Evolutionary conservation across 2,888 invertebrate species (phyloP).

Genomic region (Tinea semifulvella): DNA sequence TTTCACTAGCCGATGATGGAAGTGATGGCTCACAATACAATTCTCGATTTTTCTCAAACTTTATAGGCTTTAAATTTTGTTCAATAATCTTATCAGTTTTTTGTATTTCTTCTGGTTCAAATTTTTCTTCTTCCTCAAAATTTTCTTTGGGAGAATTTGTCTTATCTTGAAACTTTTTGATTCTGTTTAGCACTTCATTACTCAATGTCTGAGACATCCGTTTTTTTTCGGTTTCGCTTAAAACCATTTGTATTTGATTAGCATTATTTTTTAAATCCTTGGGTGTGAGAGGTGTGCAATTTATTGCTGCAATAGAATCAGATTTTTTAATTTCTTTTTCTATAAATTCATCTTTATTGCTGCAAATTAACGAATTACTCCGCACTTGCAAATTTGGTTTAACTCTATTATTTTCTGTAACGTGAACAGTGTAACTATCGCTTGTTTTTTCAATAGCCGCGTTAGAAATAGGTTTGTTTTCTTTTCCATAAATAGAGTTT

Average conservation of each 20-base stretch:
- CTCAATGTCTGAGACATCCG: conserved; percentile 76
- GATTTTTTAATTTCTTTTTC: conserved; percentile 56
- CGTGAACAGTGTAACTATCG: conserved; percentile 70
- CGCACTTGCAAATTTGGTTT: conserved; percentile 62
- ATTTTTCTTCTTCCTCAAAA: not conserved
- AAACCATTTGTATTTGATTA: conserved; percentile 56
- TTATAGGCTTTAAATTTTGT: not conserved
- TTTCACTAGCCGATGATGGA: conserved; percentile 69
- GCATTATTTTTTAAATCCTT: conserved; percentile 58
- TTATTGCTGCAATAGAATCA: conserved; percentile 66
- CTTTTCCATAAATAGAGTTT: conserved; percentile 81
- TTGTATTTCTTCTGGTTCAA: not conserved
- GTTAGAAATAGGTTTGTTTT: conserved; percentile 46
- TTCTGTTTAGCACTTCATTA: conserved; percentile 74
- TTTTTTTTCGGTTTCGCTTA: conserved; percentile 76
- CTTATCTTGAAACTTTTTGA: conserved; percentile 50
- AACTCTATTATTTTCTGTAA: conserved; percentile 46
- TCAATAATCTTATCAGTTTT: not conserved
- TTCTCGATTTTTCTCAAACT: not conserved
- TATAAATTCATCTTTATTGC: conserved; percentile 40
- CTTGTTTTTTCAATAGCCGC: conserved; percentile 28
- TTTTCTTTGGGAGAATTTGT: not conserved
- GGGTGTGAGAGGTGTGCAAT: conserved; percentile 45
- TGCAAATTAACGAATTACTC: conserved; percentile 64
- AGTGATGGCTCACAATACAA: conserved; percentile 24